A percentile compares a stretch with the other conserved stretches of the same genome.
phyloP scores from a whole-genome alignment of 92 coral and sea anemone species.

The Porites lobata region DNA sequence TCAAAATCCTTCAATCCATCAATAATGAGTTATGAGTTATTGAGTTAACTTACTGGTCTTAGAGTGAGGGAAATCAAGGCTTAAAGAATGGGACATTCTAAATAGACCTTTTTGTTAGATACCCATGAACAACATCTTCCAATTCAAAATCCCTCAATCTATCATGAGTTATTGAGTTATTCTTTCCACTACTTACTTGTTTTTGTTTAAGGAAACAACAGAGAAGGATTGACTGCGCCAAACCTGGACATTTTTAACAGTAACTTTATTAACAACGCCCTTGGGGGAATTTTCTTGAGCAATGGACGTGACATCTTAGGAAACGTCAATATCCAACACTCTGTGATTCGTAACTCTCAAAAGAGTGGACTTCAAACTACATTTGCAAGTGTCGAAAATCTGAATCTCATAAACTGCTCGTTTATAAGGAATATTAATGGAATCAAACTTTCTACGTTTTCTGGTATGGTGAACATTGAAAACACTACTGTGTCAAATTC shows the following conservation, averaged over 20 bases:
- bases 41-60: too few species aligned
- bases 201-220: not conserved
- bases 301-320: not conserved
- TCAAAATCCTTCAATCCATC: too few species aligned
- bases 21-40: too few species aligned
- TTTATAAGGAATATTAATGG: constrained; percentile 18
- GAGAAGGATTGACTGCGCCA: too few species aligned
- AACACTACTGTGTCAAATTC: constrained; percentile 25
- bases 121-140: too few species aligned
- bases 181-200: too few species aligned
- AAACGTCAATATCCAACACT: not conserved
- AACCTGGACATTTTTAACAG: constrained; percentile 19
- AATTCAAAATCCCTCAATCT: too few species aligned
- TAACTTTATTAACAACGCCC: not conserved
- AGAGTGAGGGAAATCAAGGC: too few species aligned
- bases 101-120: too few species aligned
- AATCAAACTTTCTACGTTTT: not conserved
- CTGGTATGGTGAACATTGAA: constrained; percentile 23
- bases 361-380: not conserved
- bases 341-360: constrained; percentile 6
- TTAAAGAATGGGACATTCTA: too few species aligned
- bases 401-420: constrained; percentile 6
- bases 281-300: constrained; percentile 15
- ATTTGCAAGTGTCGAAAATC: not conserved
- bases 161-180: too few species aligned